Evolutionary conservation across 1,140 invertebrate species (phyloP).

Genomic region (Drosophila orosa): DNA sequence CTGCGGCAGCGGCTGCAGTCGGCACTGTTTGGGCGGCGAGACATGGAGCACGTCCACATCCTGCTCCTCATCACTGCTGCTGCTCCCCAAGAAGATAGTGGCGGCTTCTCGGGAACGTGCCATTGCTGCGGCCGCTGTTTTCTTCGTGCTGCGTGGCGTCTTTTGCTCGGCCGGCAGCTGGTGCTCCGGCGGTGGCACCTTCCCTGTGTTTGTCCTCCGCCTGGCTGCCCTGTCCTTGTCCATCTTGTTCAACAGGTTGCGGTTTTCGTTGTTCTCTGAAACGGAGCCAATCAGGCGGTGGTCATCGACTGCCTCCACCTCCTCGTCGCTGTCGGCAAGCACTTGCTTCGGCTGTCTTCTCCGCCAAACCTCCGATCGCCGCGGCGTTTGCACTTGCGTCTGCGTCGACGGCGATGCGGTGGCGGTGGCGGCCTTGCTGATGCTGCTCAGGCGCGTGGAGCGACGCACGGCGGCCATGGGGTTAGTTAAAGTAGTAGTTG

Average conservation of each 20-base stretch:
- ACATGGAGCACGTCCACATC: constrained; percentile 41
- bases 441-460: constrained; percentile 75
- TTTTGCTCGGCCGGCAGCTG: constrained; percentile 35
- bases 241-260: constrained; percentile 75
- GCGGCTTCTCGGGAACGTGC: constrained; percentile 22
- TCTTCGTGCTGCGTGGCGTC: constrained; percentile 78
- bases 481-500: constrained; percentile 10
- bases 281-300: constrained; percentile 47
- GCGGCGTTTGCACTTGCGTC: constrained; percentile 42
- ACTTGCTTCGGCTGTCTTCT: constrained; percentile 55
- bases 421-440: constrained; percentile 55
- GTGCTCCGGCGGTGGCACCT: constrained; percentile 11
- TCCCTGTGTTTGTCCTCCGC: constrained; percentile 37
- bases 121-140: constrained; percentile 22
- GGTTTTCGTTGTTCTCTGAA: constrained; percentile 81
- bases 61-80: constrained; percentile 16
- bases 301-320: constrained; percentile 43
- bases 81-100: constrained; percentile 1
- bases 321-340: constrained; percentile 57
- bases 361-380: constrained; percentile 71
- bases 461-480: constrained; percentile 73
- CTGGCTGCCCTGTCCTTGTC: constrained; percentile 45
- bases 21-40: constrained; percentile 75
- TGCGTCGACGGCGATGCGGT: constrained; percentile 41
- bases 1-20: constrained; percentile 54